Percentiles rank a stretch among this genome's conserved stretches.
phyloP scores from a whole-genome alignment of 2,888 invertebrate species.

The Ectemnius continuus region DNA sequence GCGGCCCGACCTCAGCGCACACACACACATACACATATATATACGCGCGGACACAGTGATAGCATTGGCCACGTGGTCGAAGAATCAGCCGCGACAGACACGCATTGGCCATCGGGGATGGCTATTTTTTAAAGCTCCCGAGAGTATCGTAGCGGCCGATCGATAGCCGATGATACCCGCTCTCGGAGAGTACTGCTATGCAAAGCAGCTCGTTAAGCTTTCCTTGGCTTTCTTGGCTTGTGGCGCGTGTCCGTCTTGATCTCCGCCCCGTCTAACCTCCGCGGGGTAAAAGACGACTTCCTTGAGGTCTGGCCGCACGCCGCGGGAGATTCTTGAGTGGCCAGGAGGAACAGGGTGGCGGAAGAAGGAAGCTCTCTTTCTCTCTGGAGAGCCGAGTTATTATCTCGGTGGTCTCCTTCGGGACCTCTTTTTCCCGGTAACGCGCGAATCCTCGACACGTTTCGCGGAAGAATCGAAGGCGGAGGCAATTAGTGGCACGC shows the following conservation, averaged over 20 bases:
- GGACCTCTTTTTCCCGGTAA: conserved; percentile 31
- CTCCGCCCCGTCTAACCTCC: conserved; percentile 19
- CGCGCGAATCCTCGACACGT: conserved; percentile 63
- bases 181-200: conserved; percentile 69
- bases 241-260: conserved; percentile 42
- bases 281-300: conserved; percentile 26
- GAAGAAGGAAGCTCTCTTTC: conserved; percentile 12
- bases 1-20: not conserved
- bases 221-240: conserved; percentile 40
- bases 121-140: conserved; percentile 59
- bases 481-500: conserved; percentile 48
- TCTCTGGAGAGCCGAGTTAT: conserved; percentile 56
- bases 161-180: conserved; percentile 72
- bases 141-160: conserved; percentile 53
- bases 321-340: conserved; percentile 9
- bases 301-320: conserved; percentile 36
- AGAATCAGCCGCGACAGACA: conserved; percentile 12
- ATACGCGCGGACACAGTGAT: too few species aligned
- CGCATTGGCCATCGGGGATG: conserved; percentile 29
- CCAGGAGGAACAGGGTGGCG: conserved; percentile 10
- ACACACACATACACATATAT: not conserved
- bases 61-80: conserved; percentile 25
- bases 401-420: conserved; percentile 69
- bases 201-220: conserved; percentile 75
- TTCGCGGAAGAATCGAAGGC: conserved; percentile 40